Evolutionary conservation across 1,140 invertebrate species (phyloP), one percentile per base, ranked within the genome.

Genomic region (Drosophila seguyi): DNA sequence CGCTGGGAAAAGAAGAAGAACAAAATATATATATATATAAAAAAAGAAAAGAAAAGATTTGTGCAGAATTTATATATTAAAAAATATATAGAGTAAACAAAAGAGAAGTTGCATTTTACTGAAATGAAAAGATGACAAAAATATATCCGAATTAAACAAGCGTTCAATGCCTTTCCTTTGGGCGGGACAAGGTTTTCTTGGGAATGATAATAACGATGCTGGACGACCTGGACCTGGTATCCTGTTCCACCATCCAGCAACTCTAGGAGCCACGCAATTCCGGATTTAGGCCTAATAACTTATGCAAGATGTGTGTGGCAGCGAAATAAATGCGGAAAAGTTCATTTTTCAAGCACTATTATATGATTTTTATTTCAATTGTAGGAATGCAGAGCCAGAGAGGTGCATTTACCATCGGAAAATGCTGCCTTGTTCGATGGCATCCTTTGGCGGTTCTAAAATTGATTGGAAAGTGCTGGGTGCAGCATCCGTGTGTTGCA

Each of bases 111-210:
- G 68, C 80, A 77, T 77, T 77, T 87, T 84, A 80, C 68, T 71
- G 75, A 87, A 65, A 50, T 59, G 68, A 77, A 79, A 87, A 77
- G 84, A 82, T 65, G 79, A 77, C 69, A 88, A 88, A 88, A 88
- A 87, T 88, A 87, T 90, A 87, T 88, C 66, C 85, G 57, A 88
- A 88, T 88, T 80, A 87, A 88, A 88, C 76, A 84, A 80, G 61
- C 68, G 72, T 67, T 74, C 68, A 55, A 71, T 88, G 80, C 85
- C 85, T 87, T 87, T 88, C 85, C 81, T 87, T 87, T 84, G 84
- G 84, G 84, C 67, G 85, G 84, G 84, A 81, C 59, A 68, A 85
- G 78, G 58, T 77, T 60, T 29, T n/a, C 20, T 61, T 60, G 56
- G 58, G 74, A 60, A 20, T 41, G 1, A 53, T n/a, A 6, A 66